Evolutionary conservation across 2,113 vertebrate genomes (phyloP), one percentile per base, ranked within the genome.

Genomic region (Coptodon bakossiorum): DNA sequence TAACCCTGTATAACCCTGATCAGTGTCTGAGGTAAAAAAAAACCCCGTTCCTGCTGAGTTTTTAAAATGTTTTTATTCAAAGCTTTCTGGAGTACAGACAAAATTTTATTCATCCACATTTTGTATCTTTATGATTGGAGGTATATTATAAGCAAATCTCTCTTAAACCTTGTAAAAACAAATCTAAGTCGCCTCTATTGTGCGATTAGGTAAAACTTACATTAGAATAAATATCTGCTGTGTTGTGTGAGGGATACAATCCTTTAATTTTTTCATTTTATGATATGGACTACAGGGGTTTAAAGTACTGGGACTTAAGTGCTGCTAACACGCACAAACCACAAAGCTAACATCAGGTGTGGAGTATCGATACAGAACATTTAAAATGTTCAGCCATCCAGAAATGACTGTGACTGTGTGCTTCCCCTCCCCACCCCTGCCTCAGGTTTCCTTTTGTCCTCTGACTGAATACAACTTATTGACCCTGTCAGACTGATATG

Each of bases 111-210:
- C 1, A 9, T 52, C 27, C 17, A n/a, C 9, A 34, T 78, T 78
- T 34, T 52, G 24, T 50, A 31, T 78, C 27, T 52, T 0, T 9
- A 2, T 13, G 45, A 52, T 52, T 29, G 45, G 48, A 52, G 0
- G 6, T 4, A 13, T 12, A 7, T 2, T 78, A n/a, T n/a, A 27
- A 78, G 17, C 0, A 78, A 78, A 78, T 31, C 16, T 1, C 24
- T 31, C 4, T n/a, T 50, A 76, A 50, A 48, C 24, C 71, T 45
- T 0, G 0, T 12, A 7, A 27, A 27, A 76, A 76, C 0, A 29
- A 29, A 27, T 0, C 68, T 17, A 0, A 3, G 0, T 29, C 4
- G 0, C 19, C 24, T 29, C 24, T 48, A 29, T 12, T 27, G 8
- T 73, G 0, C 0, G 1, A 76, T 76, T 48, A 48, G 13, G 3